Base-by-base conservation (phyloP, 1,140 invertebrate species). In the Spodoptera frugiperda region DNA sequence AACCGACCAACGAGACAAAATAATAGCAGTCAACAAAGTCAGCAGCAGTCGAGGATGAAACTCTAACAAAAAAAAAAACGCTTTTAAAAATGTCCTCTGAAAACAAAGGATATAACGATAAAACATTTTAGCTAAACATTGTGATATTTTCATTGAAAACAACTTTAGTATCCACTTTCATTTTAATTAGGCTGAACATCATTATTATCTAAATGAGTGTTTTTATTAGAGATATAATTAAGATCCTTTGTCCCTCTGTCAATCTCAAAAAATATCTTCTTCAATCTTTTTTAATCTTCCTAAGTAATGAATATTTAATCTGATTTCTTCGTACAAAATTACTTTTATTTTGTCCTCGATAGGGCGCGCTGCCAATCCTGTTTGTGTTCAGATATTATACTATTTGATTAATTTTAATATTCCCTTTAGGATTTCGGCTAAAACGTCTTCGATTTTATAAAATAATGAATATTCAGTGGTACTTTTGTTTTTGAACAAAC, bases 181-280 rank as follows among this genome's bases (percentile, higher is more conserved):
- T 73, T 73, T 73, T 73, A 73, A 73, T 73, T 73, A 73, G 46
- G 8, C 21, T 15, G 17, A 49, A 59, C 39, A 61, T 73, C 48
- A 73, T 73, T 73, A 73, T 61, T 48, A 73, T 73, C 55, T 51
- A 59, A 73, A 73, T 49, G 54, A 73, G 15, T 49, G 71, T 73
- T 73, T 25, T 72, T 57, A 73, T 49, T 49, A 21, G 71, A 73
- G 55, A 73, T 73, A 21, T 73, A 73, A 73, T 73, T 73, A 73
- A 49, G 17, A 19, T 17, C 39, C 55, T 73, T 73, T 73, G 39
- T 73, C 49, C 19, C 57, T 48, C n/a, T 54, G 51, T 71, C 33
- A 57, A 39, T 59, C 14, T 2, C 30, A 63, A 63, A 67, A 72
- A 72, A 59, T 57, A 19, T 39, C 33, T 6, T 39, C 9, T 48